Conservation (phyloP, 2,888 invertebrate species). For the Entomobrya multifasciata region DNA sequence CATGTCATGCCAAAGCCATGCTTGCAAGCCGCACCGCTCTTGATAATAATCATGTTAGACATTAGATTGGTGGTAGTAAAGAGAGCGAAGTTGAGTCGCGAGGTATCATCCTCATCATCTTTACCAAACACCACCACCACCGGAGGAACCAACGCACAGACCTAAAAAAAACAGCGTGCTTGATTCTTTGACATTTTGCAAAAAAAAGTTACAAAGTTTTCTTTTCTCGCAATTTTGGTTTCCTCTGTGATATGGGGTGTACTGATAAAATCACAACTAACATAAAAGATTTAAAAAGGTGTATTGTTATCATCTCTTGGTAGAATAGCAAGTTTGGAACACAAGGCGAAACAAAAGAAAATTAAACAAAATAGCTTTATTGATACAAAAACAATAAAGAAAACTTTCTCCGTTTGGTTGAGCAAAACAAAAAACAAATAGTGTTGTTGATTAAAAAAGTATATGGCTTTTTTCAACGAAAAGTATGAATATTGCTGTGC, state of each 20-base stretch:
- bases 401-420: no score
- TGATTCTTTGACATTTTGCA: slow-evolving; percentile 33
- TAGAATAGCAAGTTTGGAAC: no score
- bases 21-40: not conserved
- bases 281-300: no score
- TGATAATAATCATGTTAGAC: slow-evolving; percentile 40
- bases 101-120: not conserved
- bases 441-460: not conserved
- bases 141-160: slow-evolving; percentile 10
- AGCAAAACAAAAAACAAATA: not conserved
- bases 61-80: slow-evolving; percentile 17
- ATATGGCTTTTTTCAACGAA: no score
- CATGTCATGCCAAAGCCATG: not conserved
- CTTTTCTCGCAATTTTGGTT: not conserved
- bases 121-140: not conserved
- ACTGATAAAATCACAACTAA: no score
- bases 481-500: no score
- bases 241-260: not conserved
- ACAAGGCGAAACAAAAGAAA: no score
- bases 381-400: no score
- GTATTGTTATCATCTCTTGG: no score
- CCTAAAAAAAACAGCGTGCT: slow-evolving; percentile 1
- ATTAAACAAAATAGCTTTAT: no score
- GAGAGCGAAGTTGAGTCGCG: slow-evolving; percentile 9
- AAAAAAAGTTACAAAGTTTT: not conserved